These are phyloP conservation scores for Aphelenchoides fujianensis DNA, from an alignment of 1,140 invertebrate genomes.

Conservation along the genomic window DNA sequence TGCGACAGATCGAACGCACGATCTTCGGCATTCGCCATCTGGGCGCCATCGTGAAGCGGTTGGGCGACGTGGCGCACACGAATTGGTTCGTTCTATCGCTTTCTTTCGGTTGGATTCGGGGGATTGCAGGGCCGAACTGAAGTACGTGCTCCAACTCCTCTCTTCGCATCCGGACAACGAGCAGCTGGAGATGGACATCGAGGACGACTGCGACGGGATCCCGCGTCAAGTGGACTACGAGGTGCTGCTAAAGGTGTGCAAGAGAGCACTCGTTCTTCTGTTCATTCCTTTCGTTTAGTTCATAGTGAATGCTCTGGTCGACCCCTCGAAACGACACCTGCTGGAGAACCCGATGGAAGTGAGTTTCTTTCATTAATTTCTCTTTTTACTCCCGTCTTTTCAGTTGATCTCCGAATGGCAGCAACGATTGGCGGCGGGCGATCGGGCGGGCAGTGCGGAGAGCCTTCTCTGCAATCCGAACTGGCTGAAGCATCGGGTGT, in stretches of 20 bases:
- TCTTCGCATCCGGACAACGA: conserved; percentile 23
- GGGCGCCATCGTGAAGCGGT: background rate
- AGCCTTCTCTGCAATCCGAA: conserved; percentile 16
- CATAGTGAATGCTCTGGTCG: conserved; percentile 6
- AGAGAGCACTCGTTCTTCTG: background rate
- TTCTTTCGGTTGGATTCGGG: background rate
- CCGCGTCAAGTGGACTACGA: conserved; percentile 2
- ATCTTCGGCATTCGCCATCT: background rate
- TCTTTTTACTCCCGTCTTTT: no score
- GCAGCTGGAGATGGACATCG: conserved; percentile 13
- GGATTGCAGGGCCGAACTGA: conserved; percentile 25
- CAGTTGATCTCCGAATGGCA: no score
- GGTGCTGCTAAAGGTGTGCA: conserved; percentile 5
- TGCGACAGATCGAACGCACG: background rate
- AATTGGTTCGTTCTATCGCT: conserved; percentile 11
- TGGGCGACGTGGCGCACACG: background rate
- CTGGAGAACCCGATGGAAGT: background rate
- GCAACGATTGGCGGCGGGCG: background rate
- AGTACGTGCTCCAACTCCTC: conserved; percentile 19
- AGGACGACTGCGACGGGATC: conserved; percentile 8
- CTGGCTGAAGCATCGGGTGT: conserved; percentile 14
- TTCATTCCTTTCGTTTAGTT: background rate
- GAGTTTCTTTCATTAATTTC: no score
- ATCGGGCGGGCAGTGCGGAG: no score
- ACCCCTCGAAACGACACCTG: background rate